phyloP scores from a whole-genome alignment of 2,888 invertebrate species.

The Pherbina coryleti region DNA sequence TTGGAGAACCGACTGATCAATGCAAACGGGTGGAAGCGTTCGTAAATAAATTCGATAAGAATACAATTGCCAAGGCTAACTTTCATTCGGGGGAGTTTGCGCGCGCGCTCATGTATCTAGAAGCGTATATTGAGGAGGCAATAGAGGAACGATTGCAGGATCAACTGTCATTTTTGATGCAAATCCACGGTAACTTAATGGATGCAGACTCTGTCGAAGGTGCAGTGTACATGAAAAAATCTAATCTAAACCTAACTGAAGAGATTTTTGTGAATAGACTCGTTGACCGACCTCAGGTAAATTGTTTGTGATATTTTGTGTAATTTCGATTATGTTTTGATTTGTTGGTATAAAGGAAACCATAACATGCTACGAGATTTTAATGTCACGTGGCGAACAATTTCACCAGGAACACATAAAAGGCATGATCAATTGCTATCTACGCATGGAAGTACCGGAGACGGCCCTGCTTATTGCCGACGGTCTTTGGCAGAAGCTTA shows the following conservation, averaged over 20 bases:
- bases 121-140: slow-evolving; percentile 77
- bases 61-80: slow-evolving; percentile 79
- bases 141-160: slow-evolving; percentile 71
- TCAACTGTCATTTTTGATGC: slow-evolving; percentile 76
- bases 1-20: slow-evolving; percentile 60
- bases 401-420: slow-evolving; percentile 69
- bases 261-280: slow-evolving; percentile 87
- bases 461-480: slow-evolving; percentile 84
- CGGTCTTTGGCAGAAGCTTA: slow-evolving; percentile 75
- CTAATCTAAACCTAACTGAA: slow-evolving; percentile 84
- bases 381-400: slow-evolving; percentile 75
- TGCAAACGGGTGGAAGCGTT: slow-evolving; percentile 64
- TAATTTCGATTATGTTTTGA: neutral
- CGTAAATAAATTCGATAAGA: slow-evolving; percentile 73
- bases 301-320: neutral
- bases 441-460: slow-evolving; percentile 88
- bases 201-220: slow-evolving; percentile 93
- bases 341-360: slow-evolving; percentile 73
- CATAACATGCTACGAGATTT: slow-evolving; percentile 87
- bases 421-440: slow-evolving; percentile 88
- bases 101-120: slow-evolving; percentile 81
- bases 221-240: slow-evolving; percentile 80
- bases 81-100: slow-evolving; percentile 82
- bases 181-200: slow-evolving; percentile 88
- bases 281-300: slow-evolving; percentile 78